phyloP scores from a whole-genome alignment of 2,113 vertebrate species.

The Pteropus alecto region DNA sequence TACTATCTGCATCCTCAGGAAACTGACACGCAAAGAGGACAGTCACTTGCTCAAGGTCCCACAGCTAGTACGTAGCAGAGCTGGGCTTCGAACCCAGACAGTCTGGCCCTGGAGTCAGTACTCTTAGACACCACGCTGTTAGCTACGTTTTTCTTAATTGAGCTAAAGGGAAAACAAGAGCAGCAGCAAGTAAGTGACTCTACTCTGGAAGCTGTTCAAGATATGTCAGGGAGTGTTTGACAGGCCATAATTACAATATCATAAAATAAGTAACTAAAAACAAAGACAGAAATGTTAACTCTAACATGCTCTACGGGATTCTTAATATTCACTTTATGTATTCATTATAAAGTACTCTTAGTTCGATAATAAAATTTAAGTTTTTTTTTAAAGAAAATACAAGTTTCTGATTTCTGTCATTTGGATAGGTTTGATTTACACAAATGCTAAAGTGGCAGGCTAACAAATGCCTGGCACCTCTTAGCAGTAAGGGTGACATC shows the following conservation, averaged over 20 bases:
- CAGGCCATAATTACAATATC: not conserved
- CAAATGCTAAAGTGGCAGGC: not conserved
- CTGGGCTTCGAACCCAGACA: not conserved
- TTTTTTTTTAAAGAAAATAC: not conserved
- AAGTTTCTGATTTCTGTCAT: slow-evolving; percentile 1
- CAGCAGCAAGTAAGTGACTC: not conserved
- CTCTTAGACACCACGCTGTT: not conserved
- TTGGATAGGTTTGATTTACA: not conserved
- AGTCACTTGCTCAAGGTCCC: not conserved
- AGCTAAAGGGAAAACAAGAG: not conserved
- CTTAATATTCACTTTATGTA: not conserved
- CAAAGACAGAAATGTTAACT: not conserved
- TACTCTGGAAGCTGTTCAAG: not conserved
- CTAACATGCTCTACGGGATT: not conserved
- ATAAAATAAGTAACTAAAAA: not conserved
- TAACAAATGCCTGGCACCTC: not conserved
- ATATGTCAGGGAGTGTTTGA: not conserved
- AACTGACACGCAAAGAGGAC: not conserved
- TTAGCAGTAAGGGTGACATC: not conserved
- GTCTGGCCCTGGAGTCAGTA: not conserved
- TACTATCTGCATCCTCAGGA: not conserved
- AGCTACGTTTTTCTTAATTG: not conserved
- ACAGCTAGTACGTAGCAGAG: not conserved
- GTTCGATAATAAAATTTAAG: not conserved
- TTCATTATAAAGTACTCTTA: slow-evolving; percentile 18